phyloP scores from a whole-genome alignment of 2,888 invertebrate genomes.

The Ichneumon xanthorius region DNA sequence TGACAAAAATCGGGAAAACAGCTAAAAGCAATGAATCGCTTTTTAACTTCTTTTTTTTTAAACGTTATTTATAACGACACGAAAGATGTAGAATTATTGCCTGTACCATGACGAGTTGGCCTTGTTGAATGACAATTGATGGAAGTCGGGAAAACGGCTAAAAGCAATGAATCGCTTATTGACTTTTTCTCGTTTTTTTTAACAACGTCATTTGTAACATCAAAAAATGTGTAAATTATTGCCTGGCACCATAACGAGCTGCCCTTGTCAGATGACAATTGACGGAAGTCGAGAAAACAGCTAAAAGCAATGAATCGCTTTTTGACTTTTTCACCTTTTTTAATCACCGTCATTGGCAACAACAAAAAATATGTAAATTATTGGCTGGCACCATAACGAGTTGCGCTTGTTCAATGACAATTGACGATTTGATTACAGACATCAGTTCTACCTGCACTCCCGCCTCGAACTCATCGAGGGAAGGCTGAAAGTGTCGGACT shows the following conservation, averaged over 20 bases:
- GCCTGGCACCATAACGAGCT: not conserved
- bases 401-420: constrained; percentile 32
- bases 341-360: not conserved
- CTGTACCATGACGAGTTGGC: not conserved
- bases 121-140: too few relatives aligned
- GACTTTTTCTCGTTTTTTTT: not conserved
- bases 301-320: too few relatives aligned
- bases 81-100: too few relatives aligned
- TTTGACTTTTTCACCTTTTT: not conserved
- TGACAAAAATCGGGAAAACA: too few relatives aligned
- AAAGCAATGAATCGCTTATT: too few relatives aligned
- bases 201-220: not conserved
- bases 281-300: too few relatives aligned
- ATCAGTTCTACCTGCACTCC: constrained; percentile 94
- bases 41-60: not conserved
- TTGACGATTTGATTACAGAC: constrained; percentile 84
- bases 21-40: too few relatives aligned
- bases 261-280: too few relatives aligned
- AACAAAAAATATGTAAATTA: constrained; percentile 24
- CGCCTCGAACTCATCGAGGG: constrained; percentile 91
- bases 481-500: constrained; percentile 89
- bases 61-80: not conserved
- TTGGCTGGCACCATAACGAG: constrained; percentile 38
- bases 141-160: too few relatives aligned
- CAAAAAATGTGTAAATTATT: too few relatives aligned